Evolutionary conservation across 2,888 invertebrate species (phyloP).

Genomic region (Odontomyia ornata): DNA sequence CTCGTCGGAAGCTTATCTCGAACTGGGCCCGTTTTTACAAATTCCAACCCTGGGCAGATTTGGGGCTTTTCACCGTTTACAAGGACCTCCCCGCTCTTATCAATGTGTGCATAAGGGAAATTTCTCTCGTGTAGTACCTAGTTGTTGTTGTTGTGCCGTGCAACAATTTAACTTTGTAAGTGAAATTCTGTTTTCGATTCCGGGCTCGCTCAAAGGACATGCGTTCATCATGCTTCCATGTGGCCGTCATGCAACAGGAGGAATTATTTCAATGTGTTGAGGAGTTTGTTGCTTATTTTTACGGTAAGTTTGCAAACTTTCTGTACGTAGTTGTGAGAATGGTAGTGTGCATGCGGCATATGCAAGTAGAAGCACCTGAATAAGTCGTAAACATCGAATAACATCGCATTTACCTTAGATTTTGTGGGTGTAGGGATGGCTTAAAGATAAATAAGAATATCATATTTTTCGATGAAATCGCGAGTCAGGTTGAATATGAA

Average conservation of each 20-base stretch:
- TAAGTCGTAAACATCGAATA: slow-evolving; percentile 32
- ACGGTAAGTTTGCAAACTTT: slow-evolving; percentile 14
- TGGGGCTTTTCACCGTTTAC: slow-evolving; percentile 13
- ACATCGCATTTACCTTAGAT: slow-evolving; percentile 10
- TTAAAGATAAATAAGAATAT: no score
- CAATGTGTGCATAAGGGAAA: slow-evolving; percentile 45
- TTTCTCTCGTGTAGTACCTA: slow-evolving; percentile 40
- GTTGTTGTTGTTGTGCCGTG: not conserved
- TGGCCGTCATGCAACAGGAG: slow-evolving; percentile 41
- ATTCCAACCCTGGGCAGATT: slow-evolving; percentile 51
- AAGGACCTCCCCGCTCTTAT: slow-evolving; percentile 3
- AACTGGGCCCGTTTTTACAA: slow-evolving; percentile 49
- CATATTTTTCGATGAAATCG: no score
- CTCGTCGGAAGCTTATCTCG: slow-evolving; percentile 50
- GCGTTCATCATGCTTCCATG: slow-evolving; percentile 28
- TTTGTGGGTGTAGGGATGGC: no score
- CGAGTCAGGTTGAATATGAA: no score
- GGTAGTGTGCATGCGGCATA: not conserved
- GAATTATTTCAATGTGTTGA: slow-evolving; percentile 12
- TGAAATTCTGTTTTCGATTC: not conserved
- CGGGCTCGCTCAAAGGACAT: slow-evolving; percentile 23
- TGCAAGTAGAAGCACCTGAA: slow-evolving; percentile 35
- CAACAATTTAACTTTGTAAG: not conserved
- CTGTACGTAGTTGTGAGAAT: not conserved
- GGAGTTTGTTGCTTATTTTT: slow-evolving; percentile 27